Conservation (phyloP, 1,140 invertebrate species). For the Drosophila ambigua region DNA sequence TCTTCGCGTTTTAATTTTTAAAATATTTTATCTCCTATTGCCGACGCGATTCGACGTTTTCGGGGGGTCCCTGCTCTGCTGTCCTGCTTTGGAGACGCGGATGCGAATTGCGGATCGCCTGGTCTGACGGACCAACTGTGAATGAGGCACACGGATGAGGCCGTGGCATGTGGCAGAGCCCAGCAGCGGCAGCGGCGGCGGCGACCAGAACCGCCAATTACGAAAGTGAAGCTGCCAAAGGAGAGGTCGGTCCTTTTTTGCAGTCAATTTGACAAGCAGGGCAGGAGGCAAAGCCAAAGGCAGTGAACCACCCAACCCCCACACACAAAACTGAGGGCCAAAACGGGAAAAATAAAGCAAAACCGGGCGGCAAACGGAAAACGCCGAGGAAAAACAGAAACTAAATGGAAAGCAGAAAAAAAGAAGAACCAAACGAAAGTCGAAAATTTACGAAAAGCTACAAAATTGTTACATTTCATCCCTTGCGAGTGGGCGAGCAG, state of each 20-base stretch:
- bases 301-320: conserved; percentile 43
- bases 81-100: conserved; percentile 24
- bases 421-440: conserved; percentile 76
- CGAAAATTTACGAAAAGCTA: conserved; percentile 83
- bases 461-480: conserved; percentile 81
- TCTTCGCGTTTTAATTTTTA: background rate
- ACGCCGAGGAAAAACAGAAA: conserved; percentile 19
- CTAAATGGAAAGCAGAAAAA: conserved; percentile 46
- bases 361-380: conserved; percentile 32
- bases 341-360: conserved; percentile 25
- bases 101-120: conserved; percentile 63
- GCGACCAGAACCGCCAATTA: conserved; percentile 82
- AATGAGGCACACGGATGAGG: conserved; percentile 61
- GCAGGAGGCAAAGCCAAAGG: conserved; percentile 74
- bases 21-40: conserved; percentile 10
- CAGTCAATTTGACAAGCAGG: conserved; percentile 81
- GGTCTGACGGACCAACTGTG: conserved; percentile 78
- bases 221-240: conserved; percentile 83
- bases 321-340: conserved; percentile 57
- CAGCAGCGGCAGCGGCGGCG: conserved; percentile 34
- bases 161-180: conserved; percentile 54
- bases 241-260: conserved; percentile 78
- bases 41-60: conserved; percentile 56
- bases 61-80: background rate
- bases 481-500: conserved; percentile 54